Conservation (phyloP, 2,797 vertebrate genomes). For the Chaenodraco wilsoni region DNA sequence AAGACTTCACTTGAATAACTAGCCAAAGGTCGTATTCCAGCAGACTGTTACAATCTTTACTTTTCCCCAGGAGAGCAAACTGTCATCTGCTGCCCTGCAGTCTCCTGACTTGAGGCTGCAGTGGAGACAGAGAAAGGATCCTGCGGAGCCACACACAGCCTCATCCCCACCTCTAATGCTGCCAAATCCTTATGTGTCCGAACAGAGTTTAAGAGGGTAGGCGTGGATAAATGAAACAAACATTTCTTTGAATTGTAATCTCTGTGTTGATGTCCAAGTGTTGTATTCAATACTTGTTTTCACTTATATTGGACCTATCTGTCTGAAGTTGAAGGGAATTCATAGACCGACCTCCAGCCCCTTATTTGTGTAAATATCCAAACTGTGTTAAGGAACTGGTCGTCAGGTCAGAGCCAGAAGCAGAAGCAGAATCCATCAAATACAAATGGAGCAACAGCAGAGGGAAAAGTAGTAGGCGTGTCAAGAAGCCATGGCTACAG, state of each 20-base stretch:
- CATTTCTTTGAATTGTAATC: no score
- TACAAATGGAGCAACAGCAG: conserved; percentile 13
- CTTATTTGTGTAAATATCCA: conserved; percentile 9
- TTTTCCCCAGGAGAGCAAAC: conserved; percentile 73
- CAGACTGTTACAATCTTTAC: conserved; percentile 1
- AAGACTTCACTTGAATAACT: background rate
- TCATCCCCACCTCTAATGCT: conserved; percentile 72
- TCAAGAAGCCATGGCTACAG: conserved; percentile 58
- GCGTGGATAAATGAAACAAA: background rate
- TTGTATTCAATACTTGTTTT: no score
- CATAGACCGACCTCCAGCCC: background rate
- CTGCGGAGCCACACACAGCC: conserved; percentile 70
- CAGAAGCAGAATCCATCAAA: conserved; percentile 45
- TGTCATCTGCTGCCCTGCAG: conserved; percentile 49
- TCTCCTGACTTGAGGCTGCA: conserved; percentile 76
- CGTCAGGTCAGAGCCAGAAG: conserved; percentile 37
- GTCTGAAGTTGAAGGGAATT: no score
- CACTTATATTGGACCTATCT: no score
- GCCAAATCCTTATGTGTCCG: conserved; percentile 78
- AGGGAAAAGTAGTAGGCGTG: conserved; percentile 25
- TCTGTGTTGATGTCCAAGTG: no score
- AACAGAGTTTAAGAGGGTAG: conserved; percentile 78
- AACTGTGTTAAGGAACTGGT: conserved; percentile 38
- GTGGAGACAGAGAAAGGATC: conserved; percentile 72
- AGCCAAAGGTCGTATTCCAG: conserved; percentile 28